A percentile compares a stretch with the other conserved stretches of the same genome.
phyloP scores from a whole-genome alignment of 2,113 vertebrate species.

The Columba janthina region DNA sequence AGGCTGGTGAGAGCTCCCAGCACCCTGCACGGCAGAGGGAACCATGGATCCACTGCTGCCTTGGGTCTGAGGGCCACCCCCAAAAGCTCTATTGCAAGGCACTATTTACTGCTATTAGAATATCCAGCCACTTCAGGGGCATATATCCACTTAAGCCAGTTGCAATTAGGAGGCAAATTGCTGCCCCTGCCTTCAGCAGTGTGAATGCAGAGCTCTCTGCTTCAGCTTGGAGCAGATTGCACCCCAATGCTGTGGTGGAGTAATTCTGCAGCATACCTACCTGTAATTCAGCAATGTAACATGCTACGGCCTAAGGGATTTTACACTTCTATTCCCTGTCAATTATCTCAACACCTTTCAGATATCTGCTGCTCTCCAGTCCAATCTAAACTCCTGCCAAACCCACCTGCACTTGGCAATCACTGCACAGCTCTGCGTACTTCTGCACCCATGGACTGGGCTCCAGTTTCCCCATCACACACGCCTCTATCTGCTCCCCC shows the following conservation, averaged over 20 bases:
- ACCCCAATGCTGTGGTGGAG: fast-evolving
- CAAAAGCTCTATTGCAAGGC: background rate
- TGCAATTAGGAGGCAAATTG: background rate
- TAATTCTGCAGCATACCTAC: background rate
- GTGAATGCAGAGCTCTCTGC: background rate
- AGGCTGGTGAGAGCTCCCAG: fast-evolving
- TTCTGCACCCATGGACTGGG: background rate
- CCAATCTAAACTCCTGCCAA: background rate
- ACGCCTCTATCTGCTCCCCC: background rate
- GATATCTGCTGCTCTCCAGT: background rate
- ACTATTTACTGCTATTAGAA: background rate
- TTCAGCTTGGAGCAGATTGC: background rate
- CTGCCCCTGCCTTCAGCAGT: background rate
- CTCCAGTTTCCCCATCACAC: background rate
- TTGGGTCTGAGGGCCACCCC: background rate
- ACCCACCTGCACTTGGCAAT: background rate
- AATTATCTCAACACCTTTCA: background rate
- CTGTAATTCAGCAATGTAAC: background rate
- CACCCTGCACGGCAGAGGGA: background rate
- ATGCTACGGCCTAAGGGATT: background rate
- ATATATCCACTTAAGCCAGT: background rate
- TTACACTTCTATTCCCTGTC: background rate
- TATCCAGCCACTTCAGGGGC: background rate
- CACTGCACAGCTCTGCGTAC: background rate
- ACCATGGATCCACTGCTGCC: background rate